phyloP scores from a whole-genome alignment of 1,140 invertebrate species.

The Drosophila kanapiae region DNA sequence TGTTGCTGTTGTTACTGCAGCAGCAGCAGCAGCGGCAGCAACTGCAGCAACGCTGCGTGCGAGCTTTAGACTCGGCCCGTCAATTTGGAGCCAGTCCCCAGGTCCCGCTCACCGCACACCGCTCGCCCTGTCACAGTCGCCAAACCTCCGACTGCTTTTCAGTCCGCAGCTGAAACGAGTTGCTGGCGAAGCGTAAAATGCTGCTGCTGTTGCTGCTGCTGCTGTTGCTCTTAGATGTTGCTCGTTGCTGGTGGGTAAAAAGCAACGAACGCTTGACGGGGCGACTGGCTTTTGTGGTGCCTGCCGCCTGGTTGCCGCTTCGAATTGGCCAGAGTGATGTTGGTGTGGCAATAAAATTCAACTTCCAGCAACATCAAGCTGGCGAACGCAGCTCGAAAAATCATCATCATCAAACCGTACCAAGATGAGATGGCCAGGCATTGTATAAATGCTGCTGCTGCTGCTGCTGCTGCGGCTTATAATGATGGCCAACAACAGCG shows the following conservation, averaged over 20 bases:
- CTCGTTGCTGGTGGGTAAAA: slow-evolving; percentile 59
- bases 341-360: slow-evolving; percentile 79
- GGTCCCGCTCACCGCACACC: neutral
- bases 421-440: slow-evolving; percentile 62
- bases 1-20: slow-evolving; percentile 32
- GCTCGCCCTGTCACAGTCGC: slow-evolving; percentile 7
- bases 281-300: slow-evolving; percentile 48
- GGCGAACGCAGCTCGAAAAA: slow-evolving; percentile 68
- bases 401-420: slow-evolving; percentile 51
- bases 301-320: slow-evolving; percentile 47
- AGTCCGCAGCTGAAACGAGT: slow-evolving; percentile 74
- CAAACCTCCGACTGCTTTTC: slow-evolving; percentile 31
- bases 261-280: slow-evolving; percentile 72
- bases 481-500: slow-evolving; percentile 64
- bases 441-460: slow-evolving; percentile 41
- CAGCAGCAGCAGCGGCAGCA: slow-evolving; percentile 45
- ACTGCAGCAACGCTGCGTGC: slow-evolving; percentile 70
- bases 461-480: slow-evolving; percentile 54
- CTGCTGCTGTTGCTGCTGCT: slow-evolving; percentile 19
- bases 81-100: slow-evolving; percentile 74
- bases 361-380: slow-evolving; percentile 61
- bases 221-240: slow-evolving; percentile 40
- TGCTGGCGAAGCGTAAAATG: slow-evolving; percentile 79
- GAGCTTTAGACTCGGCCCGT: slow-evolving; percentile 79
- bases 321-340: slow-evolving; percentile 50